phyloP scores from a whole-genome alignment of 1,140 invertebrate species.

The Sitobion miscanthi region DNA sequence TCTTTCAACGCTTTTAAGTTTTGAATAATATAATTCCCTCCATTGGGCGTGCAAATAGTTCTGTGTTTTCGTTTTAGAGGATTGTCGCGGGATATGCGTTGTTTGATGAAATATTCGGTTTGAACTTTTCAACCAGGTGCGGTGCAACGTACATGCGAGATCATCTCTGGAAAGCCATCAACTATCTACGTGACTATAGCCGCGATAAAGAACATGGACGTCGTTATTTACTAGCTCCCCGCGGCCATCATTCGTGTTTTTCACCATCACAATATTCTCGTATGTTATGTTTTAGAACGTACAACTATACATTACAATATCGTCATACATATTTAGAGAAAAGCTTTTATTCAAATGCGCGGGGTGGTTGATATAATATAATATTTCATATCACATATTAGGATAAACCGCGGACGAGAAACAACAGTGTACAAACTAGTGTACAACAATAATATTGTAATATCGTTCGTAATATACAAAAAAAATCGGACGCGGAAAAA shows the following conservation, averaged over 20 bases:
- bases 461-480: neutral
- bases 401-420: neutral
- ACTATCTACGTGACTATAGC: neutral
- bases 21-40: neutral
- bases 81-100: neutral
- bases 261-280: neutral
- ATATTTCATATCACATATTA: neutral
- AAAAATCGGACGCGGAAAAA: neutral
- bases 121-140: neutral
- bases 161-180: slow-evolving; percentile 2
- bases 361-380: neutral
- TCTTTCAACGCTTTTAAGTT: neutral
- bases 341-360: neutral
- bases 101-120: neutral
- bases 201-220: neutral
- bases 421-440: neutral
- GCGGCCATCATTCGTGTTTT: slow-evolving; percentile 5
- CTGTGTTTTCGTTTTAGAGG: neutral
- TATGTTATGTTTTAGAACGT: neutral
- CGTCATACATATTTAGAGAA: neutral
- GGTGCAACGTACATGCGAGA: neutral
- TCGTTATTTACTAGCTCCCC: slow-evolving; percentile 1
- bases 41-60: neutral
- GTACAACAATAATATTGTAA: neutral
- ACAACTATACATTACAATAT: neutral